These are phyloP conservation scores for Ceyx margarethae DNA, from an alignment of 2,113 vertebrate genomes.

Conservation along the genomic window DNA sequence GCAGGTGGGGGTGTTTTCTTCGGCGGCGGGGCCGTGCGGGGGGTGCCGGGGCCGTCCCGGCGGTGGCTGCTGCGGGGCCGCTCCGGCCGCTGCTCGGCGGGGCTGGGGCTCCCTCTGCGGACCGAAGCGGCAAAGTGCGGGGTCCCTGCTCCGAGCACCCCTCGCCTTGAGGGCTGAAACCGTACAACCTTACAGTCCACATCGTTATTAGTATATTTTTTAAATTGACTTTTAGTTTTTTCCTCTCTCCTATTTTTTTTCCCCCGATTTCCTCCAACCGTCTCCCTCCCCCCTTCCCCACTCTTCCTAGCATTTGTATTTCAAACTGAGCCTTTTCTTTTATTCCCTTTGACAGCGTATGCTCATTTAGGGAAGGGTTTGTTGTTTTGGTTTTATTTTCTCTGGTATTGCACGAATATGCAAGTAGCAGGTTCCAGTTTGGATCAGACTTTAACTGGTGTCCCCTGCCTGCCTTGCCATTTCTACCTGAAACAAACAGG, in stretches of 20 bases:
- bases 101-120: slow-evolving; percentile 84
- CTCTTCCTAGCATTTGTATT: background rate
- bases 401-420: background rate
- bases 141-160: background rate
- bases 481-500: background rate
- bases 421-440: background rate
- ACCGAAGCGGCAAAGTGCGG: background rate
- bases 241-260: background rate
- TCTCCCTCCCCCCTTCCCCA: background rate
- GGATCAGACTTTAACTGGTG: background rate
- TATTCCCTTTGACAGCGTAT: background rate
- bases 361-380: background rate
- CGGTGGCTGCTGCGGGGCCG: background rate
- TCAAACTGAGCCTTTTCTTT: background rate
- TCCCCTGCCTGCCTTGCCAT: background rate
- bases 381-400: no score
- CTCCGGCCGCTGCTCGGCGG: background rate
- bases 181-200: background rate
- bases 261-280: no score
- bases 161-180: background rate
- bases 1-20: no score
- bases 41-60: no score
- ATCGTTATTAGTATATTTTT: no score
- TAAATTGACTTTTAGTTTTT: background rate
- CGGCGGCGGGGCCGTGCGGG: no score